Evolutionary conservation across 64 coral and sea anemone species (phyloP).

Genomic region (Catalaphyllia jardinei): DNA sequence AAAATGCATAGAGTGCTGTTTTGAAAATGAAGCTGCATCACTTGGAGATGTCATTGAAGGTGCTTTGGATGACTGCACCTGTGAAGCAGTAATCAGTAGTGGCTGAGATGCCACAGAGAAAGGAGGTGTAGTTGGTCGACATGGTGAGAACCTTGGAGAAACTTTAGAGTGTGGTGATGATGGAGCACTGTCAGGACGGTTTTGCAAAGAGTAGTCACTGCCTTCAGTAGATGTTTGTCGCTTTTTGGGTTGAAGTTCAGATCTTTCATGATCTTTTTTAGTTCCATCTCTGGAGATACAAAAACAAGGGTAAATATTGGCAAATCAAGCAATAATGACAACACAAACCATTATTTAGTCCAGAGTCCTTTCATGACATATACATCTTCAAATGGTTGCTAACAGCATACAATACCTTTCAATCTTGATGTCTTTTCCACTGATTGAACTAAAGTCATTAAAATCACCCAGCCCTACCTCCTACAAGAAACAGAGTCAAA

Average conservation of each 20-base stretch:
- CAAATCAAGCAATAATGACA: background rate
- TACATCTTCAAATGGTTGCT: too few relatives aligned
- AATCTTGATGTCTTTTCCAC: slow-evolving; percentile 75
- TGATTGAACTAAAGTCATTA: slow-evolving; percentile 93
- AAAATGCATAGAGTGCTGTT: background rate
- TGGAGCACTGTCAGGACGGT: slow-evolving; percentile 21
- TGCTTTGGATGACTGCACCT: background rate
- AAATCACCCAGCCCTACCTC: slow-evolving; percentile 87
- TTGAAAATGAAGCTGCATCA: background rate
- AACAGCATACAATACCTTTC: slow-evolving; percentile 48
- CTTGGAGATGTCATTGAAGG: background rate
- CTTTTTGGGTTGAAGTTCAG: slow-evolving; percentile 35
- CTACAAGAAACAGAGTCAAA: slow-evolving; percentile 29
- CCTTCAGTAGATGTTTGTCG: slow-evolving; percentile 37
- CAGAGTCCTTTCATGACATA: too few relatives aligned
- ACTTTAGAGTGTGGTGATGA: slow-evolving; percentile 50
- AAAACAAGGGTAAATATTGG: too few relatives aligned
- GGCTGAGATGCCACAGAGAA: background rate
- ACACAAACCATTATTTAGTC: background rate
- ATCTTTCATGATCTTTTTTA: slow-evolving; percentile 42
- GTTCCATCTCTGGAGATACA: slow-evolving; percentile 31
- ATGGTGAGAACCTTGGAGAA: slow-evolving; percentile 58
- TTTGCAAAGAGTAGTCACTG: slow-evolving; percentile 6
- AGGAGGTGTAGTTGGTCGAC: background rate
- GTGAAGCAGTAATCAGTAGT: background rate